These are phyloP conservation scores for Acanthurus lineatus DNA, from an alignment of 2,797 vertebrate species.

Conservation along the genomic window DNA sequence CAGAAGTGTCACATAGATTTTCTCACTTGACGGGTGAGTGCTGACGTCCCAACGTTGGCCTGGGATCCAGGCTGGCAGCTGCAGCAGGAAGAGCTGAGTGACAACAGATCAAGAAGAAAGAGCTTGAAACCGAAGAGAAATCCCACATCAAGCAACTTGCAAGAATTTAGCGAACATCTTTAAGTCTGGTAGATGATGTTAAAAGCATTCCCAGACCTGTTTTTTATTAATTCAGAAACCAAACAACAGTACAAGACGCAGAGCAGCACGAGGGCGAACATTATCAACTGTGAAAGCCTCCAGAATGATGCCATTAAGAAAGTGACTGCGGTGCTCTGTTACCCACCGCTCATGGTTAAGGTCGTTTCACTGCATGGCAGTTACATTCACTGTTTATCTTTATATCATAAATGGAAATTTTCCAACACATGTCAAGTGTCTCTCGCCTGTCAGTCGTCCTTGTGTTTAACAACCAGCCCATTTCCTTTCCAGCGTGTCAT, in stretches of 20 bases:
- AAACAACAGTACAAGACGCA: neutral
- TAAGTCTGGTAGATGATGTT: neutral
- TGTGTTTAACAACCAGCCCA: slow-evolving; percentile 51
- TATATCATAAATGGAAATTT: slow-evolving; percentile 35
- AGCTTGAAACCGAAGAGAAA: neutral
- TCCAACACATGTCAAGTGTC: slow-evolving; percentile 45
- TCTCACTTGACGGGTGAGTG: slow-evolving; percentile 63
- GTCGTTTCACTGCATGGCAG: neutral
- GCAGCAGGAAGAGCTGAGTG: slow-evolving; percentile 51
- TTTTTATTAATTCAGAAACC: slow-evolving; percentile 4
- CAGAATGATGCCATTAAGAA: neutral
- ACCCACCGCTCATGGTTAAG: neutral
- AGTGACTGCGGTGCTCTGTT: slow-evolving; percentile 8
- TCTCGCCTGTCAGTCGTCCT: slow-evolving; percentile 43
- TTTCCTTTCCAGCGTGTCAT: slow-evolving; percentile 66
- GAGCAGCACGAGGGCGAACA: neutral
- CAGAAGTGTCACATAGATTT: slow-evolving; percentile 71
- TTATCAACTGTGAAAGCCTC: neutral
- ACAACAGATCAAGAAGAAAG: slow-evolving; percentile 24
- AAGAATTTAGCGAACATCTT: neutral
- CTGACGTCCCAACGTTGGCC: slow-evolving; percentile 53
- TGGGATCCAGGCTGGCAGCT: slow-evolving; percentile 60
- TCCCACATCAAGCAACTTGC: neutral
- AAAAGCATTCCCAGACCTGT: neutral
- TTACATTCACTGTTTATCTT: slow-evolving; percentile 43